Base-by-base conservation (phyloP, 92 coral and sea anemone species). In the Zoanthus sociatus region DNA sequence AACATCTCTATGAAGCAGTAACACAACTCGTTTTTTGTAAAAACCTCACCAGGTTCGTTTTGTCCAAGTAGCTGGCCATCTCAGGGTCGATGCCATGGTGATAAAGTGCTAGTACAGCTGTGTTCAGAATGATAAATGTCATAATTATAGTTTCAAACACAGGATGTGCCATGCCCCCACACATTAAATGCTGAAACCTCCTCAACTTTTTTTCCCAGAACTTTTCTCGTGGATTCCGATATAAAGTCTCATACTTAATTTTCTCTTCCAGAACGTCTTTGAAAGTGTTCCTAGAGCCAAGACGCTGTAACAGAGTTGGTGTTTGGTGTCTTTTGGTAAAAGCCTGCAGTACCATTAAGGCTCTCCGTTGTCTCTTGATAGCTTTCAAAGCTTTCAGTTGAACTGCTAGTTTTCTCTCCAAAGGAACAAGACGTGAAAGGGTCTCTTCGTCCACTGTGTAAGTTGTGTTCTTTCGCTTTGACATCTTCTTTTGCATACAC, bases 91-190 rank as follows among this genome's bases (percentile, higher is more conserved):
- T 97, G 9, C 95, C 93, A 61, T 97, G 94, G 71, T 97, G 92
- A 89, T 97, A 91, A 7, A 95, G 32, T 5, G 99, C 95, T 51
- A 96, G 90, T 4, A 95, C 96, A 42, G 95, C 93, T 0, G 99
- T 97, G 42, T 97, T 97, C 3, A 92, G 94, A 13, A 97, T 88
- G 30, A 97, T 97, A 50, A 93, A 92, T 8, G 90, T 90, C 90
- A 91, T 95, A 20, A 96, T 94, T 63, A 73, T 73, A 50, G 94
- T 78, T 79, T 96, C 99, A 50, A 95, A 94, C 17, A 79, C 82
- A 0, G 98, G 95, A 74, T 92, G 96, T 31, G 88, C 96, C 45
- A 93, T 83, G 0, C 87, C 86, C 14, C 63, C 84, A 48, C 95
- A 88, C 88, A 95, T 78, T 55, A 85, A 33, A 77, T 94, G 92